phyloP scores from a whole-genome alignment of 2,113 vertebrate genomes.

The Sprattus sprattus region DNA sequence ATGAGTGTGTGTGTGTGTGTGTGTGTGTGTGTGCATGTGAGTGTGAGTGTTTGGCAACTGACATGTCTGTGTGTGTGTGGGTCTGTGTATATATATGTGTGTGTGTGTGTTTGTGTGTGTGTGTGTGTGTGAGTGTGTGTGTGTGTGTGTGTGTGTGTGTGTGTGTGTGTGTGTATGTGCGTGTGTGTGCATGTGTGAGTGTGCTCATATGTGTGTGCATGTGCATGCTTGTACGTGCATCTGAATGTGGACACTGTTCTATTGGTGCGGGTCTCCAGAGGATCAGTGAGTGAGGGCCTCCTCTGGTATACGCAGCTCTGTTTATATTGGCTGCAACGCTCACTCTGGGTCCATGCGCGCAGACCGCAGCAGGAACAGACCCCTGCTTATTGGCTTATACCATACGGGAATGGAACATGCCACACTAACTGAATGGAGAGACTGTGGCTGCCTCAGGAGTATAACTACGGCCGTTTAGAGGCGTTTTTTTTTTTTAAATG shows the following conservation, averaged over 20 bases:
- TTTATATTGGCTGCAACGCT: constrained; percentile 71
- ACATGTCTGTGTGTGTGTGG: neutral
- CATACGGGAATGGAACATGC: constrained; percentile 60
- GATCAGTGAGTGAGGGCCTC: constrained; percentile 46
- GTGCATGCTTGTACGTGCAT: constrained; percentile 16
- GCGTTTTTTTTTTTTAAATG: constrained; percentile 52
- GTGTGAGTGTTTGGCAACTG: constrained; percentile 7
- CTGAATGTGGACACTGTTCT: constrained; percentile 76
- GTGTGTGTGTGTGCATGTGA: neutral
- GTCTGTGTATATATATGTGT: neutral
- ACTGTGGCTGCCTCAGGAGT: constrained; percentile 56
- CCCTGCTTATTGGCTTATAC: constrained; percentile 62
- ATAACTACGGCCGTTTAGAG: constrained; percentile 41
- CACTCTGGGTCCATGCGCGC: constrained; percentile 51
- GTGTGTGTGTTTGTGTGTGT: constrained; percentile 29
- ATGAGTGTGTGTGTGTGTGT: neutral
- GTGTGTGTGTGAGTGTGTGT: constrained; percentile 8
- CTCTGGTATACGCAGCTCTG: constrained; percentile 58
- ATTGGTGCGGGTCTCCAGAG: constrained; percentile 46
- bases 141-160: neutral
- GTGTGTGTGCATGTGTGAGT: constrained; percentile 24
- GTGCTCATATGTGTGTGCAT: neutral
- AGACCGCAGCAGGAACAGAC: constrained; percentile 65
- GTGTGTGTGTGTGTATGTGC: constrained; percentile 40
- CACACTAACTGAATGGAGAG: constrained; percentile 63